Evolutionary conservation across 2,797 vertebrate species (phyloP).

Genomic region (Acanthopagrus latus): DNA sequence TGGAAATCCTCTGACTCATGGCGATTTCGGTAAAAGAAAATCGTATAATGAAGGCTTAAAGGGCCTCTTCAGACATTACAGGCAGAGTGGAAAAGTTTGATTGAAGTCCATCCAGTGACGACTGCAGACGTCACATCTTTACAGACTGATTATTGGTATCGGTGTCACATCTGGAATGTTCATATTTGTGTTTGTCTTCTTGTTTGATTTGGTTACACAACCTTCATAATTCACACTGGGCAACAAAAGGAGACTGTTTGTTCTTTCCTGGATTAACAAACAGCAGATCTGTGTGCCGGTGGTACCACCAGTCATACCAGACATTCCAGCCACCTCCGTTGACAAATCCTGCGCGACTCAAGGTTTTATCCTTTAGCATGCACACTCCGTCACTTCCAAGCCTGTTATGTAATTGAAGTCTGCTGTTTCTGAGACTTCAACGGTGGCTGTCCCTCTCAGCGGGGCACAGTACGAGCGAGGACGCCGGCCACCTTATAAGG

Average conservation of each 20-base stretch:
- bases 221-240: conserved; percentile 23
- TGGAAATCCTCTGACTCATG: conserved; percentile 62
- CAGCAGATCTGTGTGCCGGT: conserved; percentile 53
- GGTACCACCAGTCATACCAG: conserved; percentile 69
- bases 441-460: conserved; percentile 41
- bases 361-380: conserved; percentile 60
- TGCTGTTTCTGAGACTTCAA: conserved; percentile 46
- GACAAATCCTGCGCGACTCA: conserved; percentile 73
- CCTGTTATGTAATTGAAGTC: conserved; percentile 72
- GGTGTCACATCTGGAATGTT: neutral
- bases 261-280: conserved; percentile 71
- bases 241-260: conserved; percentile 71
- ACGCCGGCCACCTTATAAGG: conserved; percentile 76
- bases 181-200: conserved; percentile 12
- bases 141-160: conserved; percentile 5
- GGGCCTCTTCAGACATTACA: conserved; percentile 4
- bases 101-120: conserved; percentile 10
- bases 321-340: conserved; percentile 78
- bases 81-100: conserved; percentile 46
- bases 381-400: conserved; percentile 51
- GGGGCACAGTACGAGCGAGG: conserved; percentile 34
- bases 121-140: conserved; percentile 19
- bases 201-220: conserved; percentile 43
- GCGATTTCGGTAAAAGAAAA: conserved; percentile 52
- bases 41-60: conserved; percentile 42